Percentiles rank a stretch among this genome's conserved stretches.
These are phyloP conservation scores for Chlorocebus sabaeus DNA, from an alignment of 2,113 vertebrate genomes.

Conservation along the genomic window DNA sequence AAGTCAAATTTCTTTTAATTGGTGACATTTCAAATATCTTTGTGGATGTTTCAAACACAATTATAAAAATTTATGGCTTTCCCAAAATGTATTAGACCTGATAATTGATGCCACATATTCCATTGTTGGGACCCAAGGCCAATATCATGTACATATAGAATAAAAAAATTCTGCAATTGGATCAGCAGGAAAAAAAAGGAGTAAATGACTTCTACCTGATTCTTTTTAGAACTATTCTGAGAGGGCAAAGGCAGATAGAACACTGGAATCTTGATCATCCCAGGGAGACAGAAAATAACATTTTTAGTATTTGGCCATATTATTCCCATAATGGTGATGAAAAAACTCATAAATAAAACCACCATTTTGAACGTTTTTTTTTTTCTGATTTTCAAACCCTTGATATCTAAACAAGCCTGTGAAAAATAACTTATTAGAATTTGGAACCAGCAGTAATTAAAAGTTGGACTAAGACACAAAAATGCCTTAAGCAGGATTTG, in stretches of 20 bases:
- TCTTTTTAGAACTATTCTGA: background rate
- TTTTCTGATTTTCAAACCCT: background rate
- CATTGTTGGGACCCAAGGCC: background rate
- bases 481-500: slow-evolving; percentile 50
- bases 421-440: background rate
- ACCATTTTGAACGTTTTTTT: background rate
- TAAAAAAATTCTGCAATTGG: background rate
- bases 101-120: background rate
- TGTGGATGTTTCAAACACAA: background rate
- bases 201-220: background rate
- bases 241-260: background rate
- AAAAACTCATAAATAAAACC: background rate
- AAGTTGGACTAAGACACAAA: background rate
- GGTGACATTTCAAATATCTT: background rate
- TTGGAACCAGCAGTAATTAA: background rate
- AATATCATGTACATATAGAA: background rate
- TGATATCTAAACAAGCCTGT: background rate
- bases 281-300: background rate
- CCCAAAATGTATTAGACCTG: background rate
- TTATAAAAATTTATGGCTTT: background rate
- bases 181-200: background rate
- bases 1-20: background rate
- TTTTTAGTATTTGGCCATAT: background rate
- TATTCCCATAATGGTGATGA: background rate
- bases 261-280: background rate